Evolutionary conservation across 2,113 vertebrate species (phyloP).

Genomic region (rat (Rattus norvegicus)): GRCr8 NC_086023.1:50651001-50651500

Average conservation of each 20-base stretch:
- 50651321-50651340: slow-evolving; percentile 51
- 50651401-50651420: slow-evolving; percentile 19
- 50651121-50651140: slow-evolving; percentile 16
- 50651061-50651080: neutral
- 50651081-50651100: neutral
- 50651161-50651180: neutral
- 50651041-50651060: neutral
- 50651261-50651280: slow-evolving; percentile 74
- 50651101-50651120: slow-evolving; percentile 16
- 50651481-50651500: neutral
- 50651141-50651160: neutral
- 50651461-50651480: neutral
- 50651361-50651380: slow-evolving; percentile 60
- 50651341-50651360: slow-evolving; percentile 56
- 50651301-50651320: slow-evolving; percentile 58
- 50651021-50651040: slow-evolving; percentile 22
- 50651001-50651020: slow-evolving; percentile 5
- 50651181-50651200: neutral
- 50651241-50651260: slow-evolving; percentile 56
- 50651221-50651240: slow-evolving; percentile 62
- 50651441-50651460: neutral
- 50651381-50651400: slow-evolving; percentile 14
- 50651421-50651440: slow-evolving; percentile 6
- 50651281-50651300: slow-evolving; percentile 47
- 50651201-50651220: slow-evolving; percentile 54